phyloP scores from a whole-genome alignment of 2,888 invertebrate genomes.

The Leptinotarsa tumamoca region DNA sequence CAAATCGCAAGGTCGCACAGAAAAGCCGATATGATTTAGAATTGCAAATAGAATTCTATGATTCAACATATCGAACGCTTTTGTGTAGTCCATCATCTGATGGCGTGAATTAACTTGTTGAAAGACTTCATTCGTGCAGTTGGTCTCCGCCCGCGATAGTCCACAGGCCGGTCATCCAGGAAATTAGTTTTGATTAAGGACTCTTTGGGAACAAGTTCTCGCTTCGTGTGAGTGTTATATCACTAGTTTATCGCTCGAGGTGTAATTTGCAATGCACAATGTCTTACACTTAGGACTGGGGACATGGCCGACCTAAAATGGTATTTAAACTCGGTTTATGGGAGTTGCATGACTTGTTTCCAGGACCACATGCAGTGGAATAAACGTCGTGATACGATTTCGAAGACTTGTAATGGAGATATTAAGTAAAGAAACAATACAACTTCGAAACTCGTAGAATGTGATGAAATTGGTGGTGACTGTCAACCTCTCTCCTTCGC shows the following conservation, averaged over 20 bases:
- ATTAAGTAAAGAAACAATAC: too few relatives aligned
- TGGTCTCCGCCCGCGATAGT: slow-evolving; percentile 40
- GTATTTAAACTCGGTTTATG: slow-evolving; percentile 29
- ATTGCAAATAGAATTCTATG: too few relatives aligned
- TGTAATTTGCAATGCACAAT: slow-evolving; percentile 46
- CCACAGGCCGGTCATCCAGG: slow-evolving; percentile 60
- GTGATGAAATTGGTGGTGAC: too few relatives aligned
- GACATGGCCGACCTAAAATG: slow-evolving; percentile 19
- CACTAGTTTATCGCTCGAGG: slow-evolving; percentile 47
- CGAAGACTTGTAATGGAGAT: background rate
- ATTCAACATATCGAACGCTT: too few relatives aligned
- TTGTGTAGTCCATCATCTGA: too few relatives aligned
- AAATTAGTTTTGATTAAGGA: slow-evolving; percentile 66
- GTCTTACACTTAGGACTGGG: slow-evolving; percentile 33
- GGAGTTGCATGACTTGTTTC: slow-evolving; percentile 8
- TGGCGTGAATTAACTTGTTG: background rate
- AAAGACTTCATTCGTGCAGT: slow-evolving; percentile 22
- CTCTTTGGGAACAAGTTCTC: slow-evolving; percentile 46
- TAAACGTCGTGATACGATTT: background rate
- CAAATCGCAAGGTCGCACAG: too few relatives aligned
- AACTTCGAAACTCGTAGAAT: too few relatives aligned
- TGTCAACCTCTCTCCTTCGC: too few relatives aligned
- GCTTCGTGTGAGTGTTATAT: slow-evolving; percentile 47
- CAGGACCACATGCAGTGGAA: background rate
- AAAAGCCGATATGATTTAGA: too few relatives aligned